These are phyloP conservation scores for Corythornis cristatus DNA, from an alignment of 2,113 vertebrate genomes.

Conservation along the genomic window DNA sequence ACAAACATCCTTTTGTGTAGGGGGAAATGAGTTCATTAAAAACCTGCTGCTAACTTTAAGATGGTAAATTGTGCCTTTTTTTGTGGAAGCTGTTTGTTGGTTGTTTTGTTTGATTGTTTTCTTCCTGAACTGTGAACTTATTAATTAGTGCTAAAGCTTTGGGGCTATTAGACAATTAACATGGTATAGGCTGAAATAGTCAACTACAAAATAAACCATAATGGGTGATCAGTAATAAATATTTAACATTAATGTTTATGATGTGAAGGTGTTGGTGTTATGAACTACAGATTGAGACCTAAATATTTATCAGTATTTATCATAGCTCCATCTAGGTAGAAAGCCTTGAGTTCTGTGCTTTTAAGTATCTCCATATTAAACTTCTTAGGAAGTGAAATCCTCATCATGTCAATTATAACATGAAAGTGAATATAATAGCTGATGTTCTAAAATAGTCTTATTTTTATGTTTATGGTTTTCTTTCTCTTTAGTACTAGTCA, in stretches of 20 bases:
- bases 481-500: constrained; percentile 78
- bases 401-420: background rate
- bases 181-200: background rate
- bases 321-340: background rate
- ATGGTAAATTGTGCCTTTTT: background rate
- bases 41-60: background rate
- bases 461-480: background rate
- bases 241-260: background rate
- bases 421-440: background rate
- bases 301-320: background rate
- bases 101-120: background rate
- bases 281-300: background rate
- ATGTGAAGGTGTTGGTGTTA: background rate
- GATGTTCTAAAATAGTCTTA: background rate
- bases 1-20: background rate
- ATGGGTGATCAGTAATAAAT: background rate
- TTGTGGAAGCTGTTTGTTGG: background rate
- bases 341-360: background rate
- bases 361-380: background rate
- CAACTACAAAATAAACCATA: background rate
- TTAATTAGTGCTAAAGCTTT: background rate
- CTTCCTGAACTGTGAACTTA: background rate
- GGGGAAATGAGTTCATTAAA: background rate
- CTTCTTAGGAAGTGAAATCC: background rate
- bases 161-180: background rate